Percentiles rank a stretch among this genome's conserved stretches.
phyloP scores from a whole-genome alignment of 2,888 invertebrate species.

The Anticlea derivata region DNA sequence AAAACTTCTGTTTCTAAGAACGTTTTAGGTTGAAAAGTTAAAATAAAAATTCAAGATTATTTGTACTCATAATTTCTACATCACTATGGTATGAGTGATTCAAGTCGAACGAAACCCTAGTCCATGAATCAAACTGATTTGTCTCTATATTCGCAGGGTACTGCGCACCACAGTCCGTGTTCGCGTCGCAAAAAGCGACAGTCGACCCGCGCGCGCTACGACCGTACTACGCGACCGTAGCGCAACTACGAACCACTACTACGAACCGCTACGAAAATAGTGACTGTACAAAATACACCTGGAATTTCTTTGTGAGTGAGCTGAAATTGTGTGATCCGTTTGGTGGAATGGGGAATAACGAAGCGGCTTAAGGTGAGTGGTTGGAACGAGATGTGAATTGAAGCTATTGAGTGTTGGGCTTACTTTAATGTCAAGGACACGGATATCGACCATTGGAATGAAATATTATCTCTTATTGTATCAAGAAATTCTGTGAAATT shows the following conservation, averaged over 20 bases:
- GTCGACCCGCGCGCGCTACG: conserved; percentile 74
- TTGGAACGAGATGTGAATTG: conserved; percentile 58
- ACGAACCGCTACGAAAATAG: conserved; percentile 48
- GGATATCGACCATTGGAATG: conserved; percentile 68
- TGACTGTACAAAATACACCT: conserved; percentile 51
- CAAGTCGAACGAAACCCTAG: too few species aligned
- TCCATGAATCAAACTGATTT: too few species aligned
- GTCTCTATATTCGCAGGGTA: conserved; percentile 40
- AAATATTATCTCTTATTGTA: conserved; percentile 19
- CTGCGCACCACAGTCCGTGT: conserved; percentile 66
- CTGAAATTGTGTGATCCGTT: conserved; percentile 46
- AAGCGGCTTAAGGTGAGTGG: conserved; percentile 59
- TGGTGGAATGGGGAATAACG: conserved; percentile 40
- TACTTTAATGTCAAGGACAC: conserved; percentile 77
- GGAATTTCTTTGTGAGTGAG: conserved; percentile 51
- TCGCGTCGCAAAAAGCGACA: conserved; percentile 65
- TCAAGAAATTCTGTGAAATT: background rate
- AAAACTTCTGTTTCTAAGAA: too few species aligned
- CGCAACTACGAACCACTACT: conserved; percentile 30
- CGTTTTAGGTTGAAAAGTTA: too few species aligned
- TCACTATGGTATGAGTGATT: background rate
- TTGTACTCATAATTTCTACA: too few species aligned
- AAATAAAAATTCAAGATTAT: too few species aligned
- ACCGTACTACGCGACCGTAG: conserved; percentile 50
- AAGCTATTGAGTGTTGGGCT: conserved; percentile 41